These are phyloP conservation scores for Drosophila birchii DNA, from an alignment of 2,888 invertebrate genomes.

Conservation along the genomic window DNA sequence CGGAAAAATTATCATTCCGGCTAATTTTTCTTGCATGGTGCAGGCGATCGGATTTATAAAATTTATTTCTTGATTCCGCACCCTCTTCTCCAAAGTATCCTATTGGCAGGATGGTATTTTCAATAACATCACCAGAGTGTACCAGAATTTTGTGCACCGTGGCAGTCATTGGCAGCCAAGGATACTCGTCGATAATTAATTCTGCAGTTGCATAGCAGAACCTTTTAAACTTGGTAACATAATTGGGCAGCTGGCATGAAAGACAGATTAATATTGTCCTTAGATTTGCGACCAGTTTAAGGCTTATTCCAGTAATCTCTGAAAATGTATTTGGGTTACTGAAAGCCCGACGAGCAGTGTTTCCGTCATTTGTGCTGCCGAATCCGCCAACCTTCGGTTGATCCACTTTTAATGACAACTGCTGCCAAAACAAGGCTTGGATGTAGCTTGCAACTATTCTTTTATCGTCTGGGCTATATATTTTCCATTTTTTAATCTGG, in stretches of 20 bases:
- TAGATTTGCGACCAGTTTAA: slow-evolving; percentile 7
- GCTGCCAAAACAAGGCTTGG: not conserved
- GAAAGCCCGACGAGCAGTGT: slow-evolving; percentile 32
- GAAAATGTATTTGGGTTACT: slow-evolving; percentile 9
- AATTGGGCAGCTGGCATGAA: slow-evolving; percentile 28
- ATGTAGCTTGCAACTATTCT: not conserved
- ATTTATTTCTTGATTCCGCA: slow-evolving; percentile 26
- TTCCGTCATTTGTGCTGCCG: slow-evolving; percentile 29
- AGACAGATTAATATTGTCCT: slow-evolving; percentile 24
- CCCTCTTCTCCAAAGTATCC: slow-evolving; percentile 36
- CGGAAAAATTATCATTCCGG: not conserved
- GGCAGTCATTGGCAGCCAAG: slow-evolving; percentile 25
- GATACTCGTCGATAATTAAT: not conserved
- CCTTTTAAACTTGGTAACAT: slow-evolving; percentile 15
- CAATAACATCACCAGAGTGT: slow-evolving; percentile 15
- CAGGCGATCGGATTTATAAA: slow-evolving; percentile 25
- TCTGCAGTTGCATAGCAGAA: slow-evolving; percentile 21
- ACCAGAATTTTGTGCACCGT: slow-evolving; percentile 32
- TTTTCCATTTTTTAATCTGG: slow-evolving; percentile 2
- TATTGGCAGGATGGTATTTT: slow-evolving; percentile 24
- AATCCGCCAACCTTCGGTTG: slow-evolving; percentile 20
- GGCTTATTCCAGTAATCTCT: slow-evolving; percentile 19
- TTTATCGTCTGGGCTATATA: not conserved
- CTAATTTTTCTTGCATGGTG: slow-evolving; percentile 14
- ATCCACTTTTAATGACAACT: slow-evolving; percentile 2